phyloP scores from a whole-genome alignment of 2,113 vertebrate species.

The Chloroceryle aenea region DNA sequence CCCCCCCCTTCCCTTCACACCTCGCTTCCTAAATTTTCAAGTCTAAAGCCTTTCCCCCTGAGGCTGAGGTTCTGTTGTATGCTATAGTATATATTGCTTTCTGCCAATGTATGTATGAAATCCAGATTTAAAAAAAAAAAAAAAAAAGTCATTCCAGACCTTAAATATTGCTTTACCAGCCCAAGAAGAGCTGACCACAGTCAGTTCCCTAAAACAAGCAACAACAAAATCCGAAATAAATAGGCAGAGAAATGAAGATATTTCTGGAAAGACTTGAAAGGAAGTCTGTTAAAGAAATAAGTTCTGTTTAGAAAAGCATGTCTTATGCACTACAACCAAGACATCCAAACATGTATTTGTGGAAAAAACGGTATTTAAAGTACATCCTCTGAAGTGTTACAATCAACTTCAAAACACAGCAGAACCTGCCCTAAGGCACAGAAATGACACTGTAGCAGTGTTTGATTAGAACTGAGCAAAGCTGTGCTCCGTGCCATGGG shows the following conservation, averaged over 20 bases:
- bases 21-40: background rate
- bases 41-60: background rate
- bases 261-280: constrained; percentile 41
- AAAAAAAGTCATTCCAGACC: constrained; percentile 31
- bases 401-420: background rate
- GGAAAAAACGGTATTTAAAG: background rate
- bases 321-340: constrained; percentile 11
- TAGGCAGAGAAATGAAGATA: constrained; percentile 27
- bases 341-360: background rate
- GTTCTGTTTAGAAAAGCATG: constrained; percentile 4
- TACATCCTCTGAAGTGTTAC: background rate
- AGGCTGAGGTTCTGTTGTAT: background rate
- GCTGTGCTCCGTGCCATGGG: background rate
- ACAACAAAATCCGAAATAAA: constrained; percentile 46
- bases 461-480: background rate
- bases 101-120: background rate
- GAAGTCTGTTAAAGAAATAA: constrained; percentile 3
- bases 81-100: background rate
- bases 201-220: constrained; percentile 61
- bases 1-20: background rate
- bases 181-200: constrained; percentile 36
- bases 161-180: constrained; percentile 63
- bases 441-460: background rate
- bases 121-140: background rate
- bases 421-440: background rate